Evolutionary conservation across 2,888 invertebrate species (phyloP).

Genomic region (Candidula unifasciata): DNA sequence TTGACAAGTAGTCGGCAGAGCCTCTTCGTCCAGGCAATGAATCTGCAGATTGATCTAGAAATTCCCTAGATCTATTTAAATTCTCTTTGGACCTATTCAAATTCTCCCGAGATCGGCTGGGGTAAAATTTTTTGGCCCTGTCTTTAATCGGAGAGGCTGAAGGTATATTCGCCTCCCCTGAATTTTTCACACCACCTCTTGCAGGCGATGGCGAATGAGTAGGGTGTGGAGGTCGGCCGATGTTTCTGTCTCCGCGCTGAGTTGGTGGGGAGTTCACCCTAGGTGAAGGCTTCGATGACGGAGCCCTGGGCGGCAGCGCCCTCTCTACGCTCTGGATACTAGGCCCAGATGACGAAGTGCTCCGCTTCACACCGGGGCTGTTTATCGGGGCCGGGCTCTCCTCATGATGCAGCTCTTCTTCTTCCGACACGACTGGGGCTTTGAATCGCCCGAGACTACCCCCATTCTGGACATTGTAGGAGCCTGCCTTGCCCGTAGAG

Average conservation of each 20-base stretch:
- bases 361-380: constrained; percentile 62
- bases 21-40: constrained; percentile 24
- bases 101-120: constrained; percentile 53
- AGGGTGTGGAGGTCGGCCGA: constrained; percentile 28
- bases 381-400: constrained; percentile 59
- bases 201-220: constrained; percentile 48
- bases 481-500: constrained; percentile 30
- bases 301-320: constrained; percentile 40
- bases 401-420: constrained; percentile 59
- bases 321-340: constrained; percentile 38
- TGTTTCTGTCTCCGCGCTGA: constrained; percentile 30
- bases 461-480: constrained; percentile 45
- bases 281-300: constrained; percentile 41
- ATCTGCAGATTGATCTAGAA: constrained; percentile 50
- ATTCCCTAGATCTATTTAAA: constrained; percentile 31
- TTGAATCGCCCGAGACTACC: constrained; percentile 47
- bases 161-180: not conserved
- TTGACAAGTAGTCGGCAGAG: constrained; percentile 17
- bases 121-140: constrained; percentile 53
- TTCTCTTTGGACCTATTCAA: constrained; percentile 36
- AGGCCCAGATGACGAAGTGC: constrained; percentile 47
- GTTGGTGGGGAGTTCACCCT: constrained; percentile 34
- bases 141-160: constrained; percentile 52
- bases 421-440: constrained; percentile 63
- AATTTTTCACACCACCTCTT: constrained; percentile 29